Conservation (phyloP, 2,797 vertebrate genomes). For the Enteromius unitaeniatus region DNA sequence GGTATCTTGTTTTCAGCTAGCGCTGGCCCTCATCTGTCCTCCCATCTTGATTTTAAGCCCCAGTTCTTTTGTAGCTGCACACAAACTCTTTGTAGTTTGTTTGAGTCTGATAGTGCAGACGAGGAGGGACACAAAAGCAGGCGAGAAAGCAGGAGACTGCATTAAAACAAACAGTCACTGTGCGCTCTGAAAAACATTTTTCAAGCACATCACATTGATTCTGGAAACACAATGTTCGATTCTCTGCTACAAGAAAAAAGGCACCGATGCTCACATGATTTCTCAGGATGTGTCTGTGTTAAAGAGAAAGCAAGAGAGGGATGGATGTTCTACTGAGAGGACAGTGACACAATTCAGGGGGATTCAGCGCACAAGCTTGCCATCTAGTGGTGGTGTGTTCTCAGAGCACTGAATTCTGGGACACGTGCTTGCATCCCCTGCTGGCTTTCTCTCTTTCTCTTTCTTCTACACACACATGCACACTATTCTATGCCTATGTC, state of each 20-base stretch:
- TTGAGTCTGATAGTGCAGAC: constrained; percentile 3
- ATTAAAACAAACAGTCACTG: constrained; percentile 69
- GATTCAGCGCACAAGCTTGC: constrained; percentile 75
- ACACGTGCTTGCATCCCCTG: constrained; percentile 36
- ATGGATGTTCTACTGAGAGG: constrained; percentile 1
- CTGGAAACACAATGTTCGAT: constrained; percentile 69
- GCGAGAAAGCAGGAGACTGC: constrained; percentile 34
- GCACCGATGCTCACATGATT: constrained; percentile 57
- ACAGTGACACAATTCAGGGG: too few relatives aligned
- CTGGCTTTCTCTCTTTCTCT: not conserved
- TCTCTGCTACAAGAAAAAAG: constrained; percentile 69
- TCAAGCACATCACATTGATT: constrained; percentile 68
- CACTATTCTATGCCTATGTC: not conserved
- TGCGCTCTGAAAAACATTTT: constrained; percentile 66
- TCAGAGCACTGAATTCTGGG: not conserved
- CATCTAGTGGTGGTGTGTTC: constrained; percentile 73
- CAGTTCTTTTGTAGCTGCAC: not conserved
- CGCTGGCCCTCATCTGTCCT: not conserved
- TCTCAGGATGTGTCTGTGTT: constrained; percentile 66
- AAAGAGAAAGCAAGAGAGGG: constrained; percentile 62
- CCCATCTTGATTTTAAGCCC: constrained; percentile 11
- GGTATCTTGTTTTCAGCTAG: not conserved
- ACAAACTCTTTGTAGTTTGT: constrained; percentile 20
- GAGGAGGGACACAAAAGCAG: constrained; percentile 18
- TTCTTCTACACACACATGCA: constrained; percentile 33